phyloP scores from a whole-genome alignment of 2,797 vertebrate species.

The Smutsia gigantea region DNA sequence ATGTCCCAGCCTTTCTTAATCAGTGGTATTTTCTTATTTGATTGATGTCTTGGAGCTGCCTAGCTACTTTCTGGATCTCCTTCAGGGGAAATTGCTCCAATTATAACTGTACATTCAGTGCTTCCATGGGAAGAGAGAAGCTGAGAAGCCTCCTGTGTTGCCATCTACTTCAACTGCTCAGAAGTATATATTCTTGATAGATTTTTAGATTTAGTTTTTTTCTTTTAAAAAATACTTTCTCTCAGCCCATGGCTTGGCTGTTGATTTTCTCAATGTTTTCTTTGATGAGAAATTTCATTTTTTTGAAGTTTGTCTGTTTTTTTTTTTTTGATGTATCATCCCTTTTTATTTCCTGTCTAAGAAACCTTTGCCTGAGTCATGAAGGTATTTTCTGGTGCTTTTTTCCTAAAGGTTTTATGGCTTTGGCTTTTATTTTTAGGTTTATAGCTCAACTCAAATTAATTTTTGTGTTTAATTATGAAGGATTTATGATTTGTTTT shows the following conservation, averaged over 20 bases:
- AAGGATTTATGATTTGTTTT: not conserved
- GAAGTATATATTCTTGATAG: not conserved
- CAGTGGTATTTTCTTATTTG: not conserved
- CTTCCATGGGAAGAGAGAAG: not conserved
- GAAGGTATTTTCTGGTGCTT: not conserved
- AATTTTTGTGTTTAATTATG: not conserved
- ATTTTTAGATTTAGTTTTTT: not conserved
- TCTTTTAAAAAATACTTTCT: not conserved
- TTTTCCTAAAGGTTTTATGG: not conserved
- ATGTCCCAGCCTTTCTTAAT: too few relatives aligned
- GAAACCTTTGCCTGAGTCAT: not conserved
- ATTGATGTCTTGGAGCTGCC: not conserved
- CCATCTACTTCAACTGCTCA: not conserved
- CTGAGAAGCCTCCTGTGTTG: not conserved
- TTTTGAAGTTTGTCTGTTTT: not conserved
- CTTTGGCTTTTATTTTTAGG: not conserved
- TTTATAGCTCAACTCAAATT: not conserved
- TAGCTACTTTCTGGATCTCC: not conserved
- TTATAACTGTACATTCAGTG: not conserved
- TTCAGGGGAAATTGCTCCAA: not conserved
- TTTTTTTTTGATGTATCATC: not conserved
- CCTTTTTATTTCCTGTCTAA: not conserved
- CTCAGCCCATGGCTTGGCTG: not conserved
- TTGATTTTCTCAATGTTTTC: not conserved
- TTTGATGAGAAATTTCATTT: not conserved